Percentiles rank a stretch among this genome's conserved stretches.
Conservation (phyloP, 2,888 invertebrate genomes). For the Cataglyphis cursor region DNA sequence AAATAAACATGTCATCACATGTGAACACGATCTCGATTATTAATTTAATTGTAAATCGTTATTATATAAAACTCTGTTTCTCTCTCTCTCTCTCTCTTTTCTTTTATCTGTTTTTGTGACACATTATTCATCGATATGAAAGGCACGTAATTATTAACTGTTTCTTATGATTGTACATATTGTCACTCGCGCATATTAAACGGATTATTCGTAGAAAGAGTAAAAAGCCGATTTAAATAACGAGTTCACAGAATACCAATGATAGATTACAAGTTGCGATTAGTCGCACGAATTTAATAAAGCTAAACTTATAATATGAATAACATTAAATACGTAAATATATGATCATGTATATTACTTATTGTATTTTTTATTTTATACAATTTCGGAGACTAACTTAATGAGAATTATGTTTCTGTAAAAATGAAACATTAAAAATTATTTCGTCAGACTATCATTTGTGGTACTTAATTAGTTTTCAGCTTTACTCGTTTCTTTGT, state of each 20-base stretch:
- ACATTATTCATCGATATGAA: not conserved
- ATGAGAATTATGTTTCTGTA: not conserved
- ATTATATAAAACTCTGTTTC: conserved; percentile 33
- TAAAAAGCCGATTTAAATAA: conserved; percentile 9
- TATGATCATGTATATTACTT: not conserved
- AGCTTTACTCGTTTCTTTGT: not conserved
- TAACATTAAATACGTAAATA: not conserved
- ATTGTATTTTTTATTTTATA: too few relatives aligned
- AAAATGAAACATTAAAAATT: not conserved
- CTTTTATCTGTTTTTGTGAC: not conserved
- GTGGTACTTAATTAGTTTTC: not conserved
- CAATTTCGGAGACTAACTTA: not conserved
- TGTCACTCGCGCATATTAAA: conserved; percentile 2
- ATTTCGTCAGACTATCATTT: not conserved
- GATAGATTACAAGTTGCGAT: not conserved
- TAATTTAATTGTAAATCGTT: conserved; percentile 51
- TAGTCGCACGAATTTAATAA: not conserved
- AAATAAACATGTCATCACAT: conserved; percentile 51
- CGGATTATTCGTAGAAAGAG: conserved; percentile 18
- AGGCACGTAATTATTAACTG: conserved; percentile 27
- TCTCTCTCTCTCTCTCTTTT: not conserved
- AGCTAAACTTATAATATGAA: not conserved
- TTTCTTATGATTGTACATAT: conserved; percentile 20
- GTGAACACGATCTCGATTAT: conserved; percentile 51
- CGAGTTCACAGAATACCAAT: conserved; percentile 21